These are phyloP conservation scores for Drosophila anomalipes DNA, from an alignment of 2,888 invertebrate species.

Conservation along the genomic window DNA sequence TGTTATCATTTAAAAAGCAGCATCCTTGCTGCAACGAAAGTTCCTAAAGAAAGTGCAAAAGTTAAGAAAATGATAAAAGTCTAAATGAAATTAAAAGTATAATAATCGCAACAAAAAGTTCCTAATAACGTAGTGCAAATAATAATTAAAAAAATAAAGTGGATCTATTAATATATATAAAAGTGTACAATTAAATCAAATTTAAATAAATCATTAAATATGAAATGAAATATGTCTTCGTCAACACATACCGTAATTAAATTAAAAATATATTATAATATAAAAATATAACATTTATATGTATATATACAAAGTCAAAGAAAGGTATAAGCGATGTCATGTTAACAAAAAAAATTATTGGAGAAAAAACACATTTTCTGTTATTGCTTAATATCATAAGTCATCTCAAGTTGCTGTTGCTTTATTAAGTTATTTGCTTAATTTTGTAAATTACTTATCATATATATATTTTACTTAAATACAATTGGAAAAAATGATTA, in stretches of 20 bases:
- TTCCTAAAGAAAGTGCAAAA: constrained; percentile 67
- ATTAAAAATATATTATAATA: background rate
- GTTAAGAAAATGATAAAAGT: background rate
- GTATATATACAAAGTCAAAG: background rate
- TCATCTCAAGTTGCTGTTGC: background rate
- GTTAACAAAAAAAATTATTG: background rate
- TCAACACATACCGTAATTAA: background rate
- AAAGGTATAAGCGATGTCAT: background rate
- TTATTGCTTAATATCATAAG: background rate
- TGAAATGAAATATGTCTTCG: background rate
- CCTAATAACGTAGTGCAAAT: constrained; percentile 59
- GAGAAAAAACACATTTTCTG: background rate
- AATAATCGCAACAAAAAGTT: constrained; percentile 55
- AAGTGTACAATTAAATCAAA: constrained; percentile 5
- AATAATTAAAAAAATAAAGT: constrained; percentile 1
- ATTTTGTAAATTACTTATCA: background rate
- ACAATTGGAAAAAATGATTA: background rate
- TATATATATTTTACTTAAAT: background rate
- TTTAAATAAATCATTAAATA: background rate
- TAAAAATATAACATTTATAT: background rate
- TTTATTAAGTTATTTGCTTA: background rate
- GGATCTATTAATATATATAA: background rate
- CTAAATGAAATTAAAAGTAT: constrained; percentile 7
- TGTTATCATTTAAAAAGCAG: background rate
- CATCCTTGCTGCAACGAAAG: constrained; percentile 50